A percentile compares a stretch with the other conserved stretches of the same genome.
phyloP scores from a whole-genome alignment of 2,797 vertebrate genomes.

The Erithacus rubecula region DNA sequence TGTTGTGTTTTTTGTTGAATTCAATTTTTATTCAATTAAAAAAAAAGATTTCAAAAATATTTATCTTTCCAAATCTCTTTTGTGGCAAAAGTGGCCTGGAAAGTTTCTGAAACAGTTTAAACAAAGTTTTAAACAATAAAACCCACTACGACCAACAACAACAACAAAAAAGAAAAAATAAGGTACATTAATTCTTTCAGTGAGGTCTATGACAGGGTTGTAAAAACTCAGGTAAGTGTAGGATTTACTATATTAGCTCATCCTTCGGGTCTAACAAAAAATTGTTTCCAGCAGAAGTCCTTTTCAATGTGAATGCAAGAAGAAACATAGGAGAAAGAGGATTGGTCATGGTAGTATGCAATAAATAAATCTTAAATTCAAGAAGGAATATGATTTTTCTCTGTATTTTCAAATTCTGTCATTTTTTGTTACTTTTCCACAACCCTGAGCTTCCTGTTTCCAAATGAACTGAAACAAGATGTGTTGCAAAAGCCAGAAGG shows the following conservation, averaged over 20 bases:
- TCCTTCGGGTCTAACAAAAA: neutral
- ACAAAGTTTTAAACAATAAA: neutral
- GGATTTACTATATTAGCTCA: neutral
- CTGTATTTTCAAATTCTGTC: neutral
- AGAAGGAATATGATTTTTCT: neutral
- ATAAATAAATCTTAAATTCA: neutral
- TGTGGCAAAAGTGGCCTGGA: neutral
- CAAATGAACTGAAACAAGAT: neutral
- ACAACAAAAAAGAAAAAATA: neutral
- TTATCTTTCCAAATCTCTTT: neutral
- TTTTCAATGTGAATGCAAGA: neutral
- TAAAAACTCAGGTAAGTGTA: neutral
- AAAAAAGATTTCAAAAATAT: accelerated
- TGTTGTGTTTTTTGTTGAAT: neutral
- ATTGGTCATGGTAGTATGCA: neutral
- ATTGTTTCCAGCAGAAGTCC: neutral
- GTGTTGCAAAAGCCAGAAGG: neutral
- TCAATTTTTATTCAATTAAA: neutral
- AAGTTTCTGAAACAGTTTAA: neutral
- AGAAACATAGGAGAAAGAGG: neutral
- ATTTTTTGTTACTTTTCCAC: neutral
- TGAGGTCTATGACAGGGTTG: neutral
- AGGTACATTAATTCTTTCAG: neutral
- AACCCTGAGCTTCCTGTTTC: neutral
- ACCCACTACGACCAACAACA: no score